Conservation (phyloP, 2,113 vertebrate species). For the Odontesthes bonariensis region DNA sequence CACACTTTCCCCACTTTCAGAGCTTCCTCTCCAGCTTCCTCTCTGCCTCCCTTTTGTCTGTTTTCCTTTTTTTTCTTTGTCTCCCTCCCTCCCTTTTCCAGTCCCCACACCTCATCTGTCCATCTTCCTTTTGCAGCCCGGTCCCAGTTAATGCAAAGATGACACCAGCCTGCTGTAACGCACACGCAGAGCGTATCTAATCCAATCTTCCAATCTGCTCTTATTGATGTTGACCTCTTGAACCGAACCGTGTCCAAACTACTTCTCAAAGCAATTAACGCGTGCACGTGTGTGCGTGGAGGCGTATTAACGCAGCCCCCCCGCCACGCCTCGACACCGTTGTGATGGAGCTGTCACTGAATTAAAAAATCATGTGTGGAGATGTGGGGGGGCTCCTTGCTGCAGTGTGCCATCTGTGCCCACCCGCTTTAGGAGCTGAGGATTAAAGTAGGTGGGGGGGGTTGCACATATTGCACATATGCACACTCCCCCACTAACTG, state of each 20-base stretch:
- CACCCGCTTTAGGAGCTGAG: constrained; percentile 39
- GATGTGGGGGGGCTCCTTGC: constrained; percentile 1
- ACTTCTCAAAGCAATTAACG: constrained; percentile 72
- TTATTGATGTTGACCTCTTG: constrained; percentile 79
- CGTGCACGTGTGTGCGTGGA: constrained; percentile 43
- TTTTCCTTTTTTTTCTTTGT: neutral
- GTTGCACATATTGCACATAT: constrained; percentile 29
- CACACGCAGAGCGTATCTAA: constrained; percentile 61
- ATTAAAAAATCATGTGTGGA: constrained; percentile 62
- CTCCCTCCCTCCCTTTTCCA: neutral
- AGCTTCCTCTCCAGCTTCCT: neutral
- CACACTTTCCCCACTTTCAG: fast-evolving
- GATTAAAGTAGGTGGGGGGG: constrained; percentile 20
- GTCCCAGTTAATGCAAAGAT: constrained; percentile 17
- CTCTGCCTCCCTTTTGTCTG: neutral
- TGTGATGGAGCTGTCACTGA: constrained; percentile 75
- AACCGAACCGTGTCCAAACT: constrained; percentile 60
- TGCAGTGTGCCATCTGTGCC: constrained; percentile 71
- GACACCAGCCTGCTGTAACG: constrained; percentile 32
- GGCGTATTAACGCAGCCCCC: constrained; percentile 49
- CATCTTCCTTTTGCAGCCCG: neutral
- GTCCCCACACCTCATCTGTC: neutral
- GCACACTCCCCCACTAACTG: neutral
- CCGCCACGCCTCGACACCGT: constrained; percentile 61
- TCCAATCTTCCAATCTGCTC: constrained; percentile 78